Evolutionary conservation across 2,797 vertebrate genomes (phyloP).

Genomic region (Sternotherus odoratus): DNA sequence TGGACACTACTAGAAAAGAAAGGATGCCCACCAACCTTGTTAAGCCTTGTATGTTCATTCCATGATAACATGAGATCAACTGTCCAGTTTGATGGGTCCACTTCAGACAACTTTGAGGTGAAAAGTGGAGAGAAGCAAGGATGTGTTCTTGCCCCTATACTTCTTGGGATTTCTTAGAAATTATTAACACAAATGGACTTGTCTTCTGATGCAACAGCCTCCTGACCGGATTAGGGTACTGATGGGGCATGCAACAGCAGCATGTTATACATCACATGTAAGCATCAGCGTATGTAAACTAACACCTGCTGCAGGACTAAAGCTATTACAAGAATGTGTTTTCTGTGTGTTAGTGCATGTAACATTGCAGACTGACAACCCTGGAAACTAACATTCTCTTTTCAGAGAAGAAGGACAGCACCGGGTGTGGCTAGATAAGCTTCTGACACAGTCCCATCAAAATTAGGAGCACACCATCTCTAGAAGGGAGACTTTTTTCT

Average conservation of each 20-base stretch:
- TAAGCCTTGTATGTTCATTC: too few species aligned
- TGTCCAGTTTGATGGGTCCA: too few species aligned
- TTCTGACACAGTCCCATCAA: not conserved
- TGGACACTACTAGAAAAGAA: too few species aligned
- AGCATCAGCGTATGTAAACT: slow-evolving; percentile 10
- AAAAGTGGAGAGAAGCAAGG: too few species aligned
- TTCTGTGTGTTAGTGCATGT: not conserved
- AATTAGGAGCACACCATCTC: not conserved
- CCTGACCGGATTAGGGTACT: not conserved
- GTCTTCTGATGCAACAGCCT: not conserved
- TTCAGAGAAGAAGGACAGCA: not conserved
- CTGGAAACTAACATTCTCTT: not conserved
- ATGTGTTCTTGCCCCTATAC: too few species aligned
- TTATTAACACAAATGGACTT: slow-evolving; percentile 44
- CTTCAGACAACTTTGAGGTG: too few species aligned
- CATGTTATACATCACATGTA: not conserved
- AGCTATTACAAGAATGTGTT: not conserved
- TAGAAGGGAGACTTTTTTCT: not conserved
- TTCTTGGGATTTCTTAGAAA: not conserved
- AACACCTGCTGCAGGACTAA: not conserved
- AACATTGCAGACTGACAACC: not conserved
- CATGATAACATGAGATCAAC: too few species aligned
- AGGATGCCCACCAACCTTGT: too few species aligned
- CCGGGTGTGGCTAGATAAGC: not conserved
- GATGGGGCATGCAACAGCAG: not conserved